Base-by-base conservation (phyloP, 2,113 vertebrate species). In the Microtus pennsylvanicus region DNA sequence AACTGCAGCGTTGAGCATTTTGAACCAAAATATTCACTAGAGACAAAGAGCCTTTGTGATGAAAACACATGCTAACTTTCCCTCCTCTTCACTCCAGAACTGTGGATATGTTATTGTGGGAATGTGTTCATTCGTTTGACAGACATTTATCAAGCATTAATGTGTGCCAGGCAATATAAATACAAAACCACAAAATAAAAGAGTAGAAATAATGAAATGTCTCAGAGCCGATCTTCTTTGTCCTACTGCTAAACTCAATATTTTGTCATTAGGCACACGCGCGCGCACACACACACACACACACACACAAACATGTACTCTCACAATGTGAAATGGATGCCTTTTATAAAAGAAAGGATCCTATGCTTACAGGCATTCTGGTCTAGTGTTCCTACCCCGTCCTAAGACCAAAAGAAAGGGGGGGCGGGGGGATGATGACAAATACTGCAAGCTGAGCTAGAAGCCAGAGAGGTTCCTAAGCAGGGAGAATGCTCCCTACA, bases 31-130 rank as follows among this genome's bases (percentile, higher is more conserved):
- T 42, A 50, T 35, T 45, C 61, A 72, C 95, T 86, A 65, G 52
- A 92, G 52, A 96, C 87, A 97, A 75, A 78, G 35, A 24, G 24
- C 35, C 90, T 97, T 93, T 96, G 28, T 93, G 55, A 96, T n/a
- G 24, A 97, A 96, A 35, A 65, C 1, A 5, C 45, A 74, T 45
- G 76, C 35, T 17, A 93, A 55, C 76, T 17, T 75, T 65, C 38
- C 61, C 55, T 45, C 11, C 7, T 63, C 89, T 78, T 86, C 61
- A 91, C 16, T 78, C 61, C 75, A 77, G 24, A 93, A 38, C 42
- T 58, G 13, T 16, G 78, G 17, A 90, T 8, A 55, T 52, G 67
- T 24, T 65, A 1, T 12, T 45, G 5, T 76, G 82, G 45, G 52
- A 50, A 55, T 30, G 42, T 58, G 0, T 90, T 69, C 2, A n/a